A percentile compares a stretch with the other conserved stretches of the same genome.
Evolutionary conservation across 1,140 invertebrate genomes (phyloP).

Genomic region (Bactericera cockerelli): DNA sequence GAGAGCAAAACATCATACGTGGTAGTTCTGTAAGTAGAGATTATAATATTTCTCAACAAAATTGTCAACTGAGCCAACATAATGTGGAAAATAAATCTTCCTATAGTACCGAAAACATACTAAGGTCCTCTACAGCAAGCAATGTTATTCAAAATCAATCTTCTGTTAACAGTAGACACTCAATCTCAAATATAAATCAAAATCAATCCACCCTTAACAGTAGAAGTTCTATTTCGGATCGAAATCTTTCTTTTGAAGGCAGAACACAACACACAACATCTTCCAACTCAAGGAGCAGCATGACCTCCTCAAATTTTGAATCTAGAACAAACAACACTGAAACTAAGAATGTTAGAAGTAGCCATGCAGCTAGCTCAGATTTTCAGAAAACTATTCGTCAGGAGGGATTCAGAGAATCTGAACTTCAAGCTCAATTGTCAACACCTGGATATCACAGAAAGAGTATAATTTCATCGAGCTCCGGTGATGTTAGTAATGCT

Average conservation of each 20-base stretch:
- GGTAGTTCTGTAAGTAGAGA: neutral
- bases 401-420: neutral
- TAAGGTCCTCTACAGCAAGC: neutral
- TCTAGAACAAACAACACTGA: neutral
- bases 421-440: neutral
- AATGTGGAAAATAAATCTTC: neutral
- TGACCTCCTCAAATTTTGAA: neutral
- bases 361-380: neutral
- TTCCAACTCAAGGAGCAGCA: neutral
- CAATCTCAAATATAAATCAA: neutral
- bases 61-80: neutral
- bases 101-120: neutral
- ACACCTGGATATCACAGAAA: constrained; percentile 37
- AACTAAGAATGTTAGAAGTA: neutral
- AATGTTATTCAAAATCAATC: neutral
- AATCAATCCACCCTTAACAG: neutral
- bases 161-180: neutral
- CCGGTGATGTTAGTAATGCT: constrained; percentile 52
- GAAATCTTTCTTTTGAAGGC: too few species aligned
- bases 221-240: neutral
- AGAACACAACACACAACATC: neutral
- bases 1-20: neutral
- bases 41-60: neutral
- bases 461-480: constrained; percentile 49
- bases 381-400: constrained; percentile 8